Conservation (phyloP, 2,888 invertebrate genomes). For the Carterocephalus palaemon region DNA sequence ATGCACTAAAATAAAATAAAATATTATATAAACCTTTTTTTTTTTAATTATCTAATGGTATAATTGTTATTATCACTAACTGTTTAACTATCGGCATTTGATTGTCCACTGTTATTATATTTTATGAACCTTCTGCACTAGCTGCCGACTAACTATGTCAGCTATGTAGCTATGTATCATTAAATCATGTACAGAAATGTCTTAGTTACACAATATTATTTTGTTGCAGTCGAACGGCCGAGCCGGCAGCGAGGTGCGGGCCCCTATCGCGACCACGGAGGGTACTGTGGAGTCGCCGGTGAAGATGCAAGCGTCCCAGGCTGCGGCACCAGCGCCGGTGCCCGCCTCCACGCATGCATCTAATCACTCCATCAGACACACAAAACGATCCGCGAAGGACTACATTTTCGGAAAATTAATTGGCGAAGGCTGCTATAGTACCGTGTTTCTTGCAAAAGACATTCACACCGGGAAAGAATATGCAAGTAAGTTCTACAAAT, state of each 20-base stretch:
- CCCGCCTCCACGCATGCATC: conserved; percentile 64
- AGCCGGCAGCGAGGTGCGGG: conserved; percentile 62
- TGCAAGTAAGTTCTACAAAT: conserved; percentile 87
- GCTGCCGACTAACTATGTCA: too few relatives aligned
- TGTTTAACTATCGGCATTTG: too few relatives aligned
- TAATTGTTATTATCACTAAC: too few relatives aligned
- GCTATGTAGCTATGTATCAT: too few relatives aligned
- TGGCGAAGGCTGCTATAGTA: conserved; percentile 98
- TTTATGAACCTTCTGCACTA: too few relatives aligned
- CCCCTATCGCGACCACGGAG: conserved; percentile 78
- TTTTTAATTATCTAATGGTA: too few relatives aligned
- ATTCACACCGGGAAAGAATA: conserved; percentile 92
- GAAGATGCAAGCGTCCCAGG: conserved; percentile 73
- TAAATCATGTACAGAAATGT: too few relatives aligned
- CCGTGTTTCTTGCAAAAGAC: conserved; percentile 96
- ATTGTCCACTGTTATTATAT: too few relatives aligned
- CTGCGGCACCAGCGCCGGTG: conserved; percentile 62
- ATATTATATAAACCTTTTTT: too few relatives aligned
- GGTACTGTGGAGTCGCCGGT: conserved; percentile 70
- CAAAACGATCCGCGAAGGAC: conserved; percentile 89
- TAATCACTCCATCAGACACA: conserved; percentile 61
- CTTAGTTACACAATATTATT: too few relatives aligned
- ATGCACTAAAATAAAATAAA: too few relatives aligned
- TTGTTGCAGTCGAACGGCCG: conserved; percentile 66
- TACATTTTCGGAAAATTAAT: conserved; percentile 97